Evolutionary conservation across 2,113 vertebrate species (phyloP).

Genomic region (Ondatra zibethicus): DNA sequence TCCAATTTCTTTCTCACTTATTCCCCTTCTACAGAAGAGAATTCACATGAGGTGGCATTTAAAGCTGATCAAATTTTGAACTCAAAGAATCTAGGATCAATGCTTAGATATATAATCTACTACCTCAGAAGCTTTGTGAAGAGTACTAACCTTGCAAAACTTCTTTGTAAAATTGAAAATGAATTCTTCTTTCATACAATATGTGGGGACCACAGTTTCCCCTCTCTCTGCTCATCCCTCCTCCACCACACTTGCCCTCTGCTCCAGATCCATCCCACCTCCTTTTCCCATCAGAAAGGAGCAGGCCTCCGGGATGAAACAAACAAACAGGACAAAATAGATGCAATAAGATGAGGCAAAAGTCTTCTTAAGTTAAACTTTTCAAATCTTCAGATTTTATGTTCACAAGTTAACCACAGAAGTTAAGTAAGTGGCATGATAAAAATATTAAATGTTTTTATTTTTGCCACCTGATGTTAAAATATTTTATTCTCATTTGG

Average conservation of each 20-base stretch:
- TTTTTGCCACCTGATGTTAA: not conserved
- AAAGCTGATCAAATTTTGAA: not conserved
- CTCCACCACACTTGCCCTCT: not conserved
- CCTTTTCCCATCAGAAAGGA: not conserved
- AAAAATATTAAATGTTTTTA: not conserved
- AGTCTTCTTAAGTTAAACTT: not conserved
- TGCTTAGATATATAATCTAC: not conserved
- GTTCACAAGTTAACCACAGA: not conserved
- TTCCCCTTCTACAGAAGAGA: not conserved
- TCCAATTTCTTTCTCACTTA: not conserved
- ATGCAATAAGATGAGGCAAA: not conserved
- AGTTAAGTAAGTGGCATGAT: not conserved
- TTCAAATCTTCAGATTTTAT: not conserved
- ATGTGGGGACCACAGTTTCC: not conserved
- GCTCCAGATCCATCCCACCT: too few species aligned
- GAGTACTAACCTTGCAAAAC: not conserved
- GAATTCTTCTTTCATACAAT: not conserved
- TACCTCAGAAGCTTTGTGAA: not conserved
- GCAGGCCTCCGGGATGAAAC: rapidly evolving
- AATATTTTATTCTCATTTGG: not conserved
- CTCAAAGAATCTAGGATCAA: not conserved
- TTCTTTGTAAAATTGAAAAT: not conserved
- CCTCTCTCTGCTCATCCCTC: not conserved
- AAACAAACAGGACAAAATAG: not conserved
- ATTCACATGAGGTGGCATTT: not conserved